Evolutionary conservation across 1,140 invertebrate species (phyloP), one percentile per base, ranked within the genome.

Genomic region (Heliconius eleuchia): DNA sequence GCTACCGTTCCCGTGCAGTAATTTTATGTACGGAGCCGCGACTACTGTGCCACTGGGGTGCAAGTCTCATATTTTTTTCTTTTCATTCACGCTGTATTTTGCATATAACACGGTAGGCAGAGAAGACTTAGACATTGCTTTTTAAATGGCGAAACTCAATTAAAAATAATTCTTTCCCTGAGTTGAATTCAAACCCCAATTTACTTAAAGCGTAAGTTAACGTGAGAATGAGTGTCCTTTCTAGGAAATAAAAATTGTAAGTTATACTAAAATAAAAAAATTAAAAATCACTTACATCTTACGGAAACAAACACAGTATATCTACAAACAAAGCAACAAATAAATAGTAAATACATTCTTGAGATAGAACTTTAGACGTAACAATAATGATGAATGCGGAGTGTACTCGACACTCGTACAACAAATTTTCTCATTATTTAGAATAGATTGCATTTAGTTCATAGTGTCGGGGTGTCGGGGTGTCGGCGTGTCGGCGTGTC

Each of bases 341-440:
- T 23, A 27, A 66, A 66, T 30, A 66, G 27, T 30, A 60, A 66
- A 30, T 3, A 30, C n/a, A 16, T 27, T 27, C 13, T 13, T 23
- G 23, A 16, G 27, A 13, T 30, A 13, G 23, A 66, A 30, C 27
- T 30, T 13, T 30, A 3, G 60, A 16, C 13, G 23, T 16, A 27
- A n/a, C 23, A 16, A 66, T 23, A 27, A 66, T 66, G 60, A 66
- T 66, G n/a, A 30, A 66, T 66, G 60, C 27, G 13, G 60, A 13
- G 60, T 66, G 60, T 66, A 46, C 42, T 30, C 30, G 30, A 30
- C 30, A 30, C 30, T 46, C 42, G 42, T 46, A 66, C 19, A 66
- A 66, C 11, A 1, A 66, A 66, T 30, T 66, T 30, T 30, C 57
- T 66, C 74, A 55, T 55, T 46, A 74, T 74, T 74, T 55, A 74